Base-by-base conservation (phyloP, 1,140 invertebrate genomes). In the Drosophila cardini region DNA sequence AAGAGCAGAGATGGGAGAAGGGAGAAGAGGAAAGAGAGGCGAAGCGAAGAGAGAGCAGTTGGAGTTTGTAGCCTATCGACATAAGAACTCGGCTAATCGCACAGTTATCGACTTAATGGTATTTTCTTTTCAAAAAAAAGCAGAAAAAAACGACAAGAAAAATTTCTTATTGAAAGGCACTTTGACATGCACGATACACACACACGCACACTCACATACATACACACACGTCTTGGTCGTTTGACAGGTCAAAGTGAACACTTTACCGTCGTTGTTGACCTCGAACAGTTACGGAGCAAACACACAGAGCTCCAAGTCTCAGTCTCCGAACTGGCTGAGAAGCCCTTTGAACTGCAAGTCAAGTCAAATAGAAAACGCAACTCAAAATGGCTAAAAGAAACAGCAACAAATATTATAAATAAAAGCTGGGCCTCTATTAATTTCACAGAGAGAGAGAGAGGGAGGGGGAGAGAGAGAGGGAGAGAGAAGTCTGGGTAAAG, bases 61-160 rank as follows among this genome's bases (percentile, higher is more conserved):
- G 52, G 32, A 57, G 58, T 56, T 57, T 62, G 43, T 68, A 64
- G 76, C 61, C 83, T 87, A 76, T 81, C 68, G 68, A 87, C 82
- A 87, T 79, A 76, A 82, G 75, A 87, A 78, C 82, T 82, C 83
- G 78, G 86, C 82, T 86, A 86, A 86, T 86, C 82, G 82, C 83
- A 78, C 79, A 76, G 82, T 86, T 86, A 86, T 79, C 79, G 83
- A 86, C 83, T 87, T 86, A 87, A 87, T 87, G 82, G 75, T 82
- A 11, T 86, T 86, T 79, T 71, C 46, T 63, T 55, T 77, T 68
- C 46, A 53, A 48, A 36, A 55, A 61, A 18, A 26, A 71, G 45
- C 78, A 58, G 38, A 62, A 77, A 78, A 61, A 42, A 77, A 78
- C 56, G 42, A 16, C 34, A 43, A 45, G 43, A 63, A 64, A 57